Percentiles rank a stretch among this genome's conserved stretches.
Conservation (phyloP, 2,888 invertebrate species). For the Keiferia lycopersicella region DNA sequence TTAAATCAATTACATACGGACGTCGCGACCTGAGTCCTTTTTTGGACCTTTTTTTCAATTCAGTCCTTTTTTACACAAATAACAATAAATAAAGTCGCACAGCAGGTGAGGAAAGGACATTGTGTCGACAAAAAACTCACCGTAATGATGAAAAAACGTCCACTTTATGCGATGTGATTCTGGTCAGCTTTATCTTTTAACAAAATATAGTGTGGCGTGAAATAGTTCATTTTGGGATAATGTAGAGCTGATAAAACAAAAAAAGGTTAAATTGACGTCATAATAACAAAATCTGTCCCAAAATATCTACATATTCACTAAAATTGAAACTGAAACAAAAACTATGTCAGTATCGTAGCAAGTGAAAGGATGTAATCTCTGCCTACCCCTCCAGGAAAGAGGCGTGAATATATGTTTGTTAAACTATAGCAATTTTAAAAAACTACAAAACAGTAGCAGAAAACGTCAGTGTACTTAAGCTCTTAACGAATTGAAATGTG, state of each 20-base stretch:
- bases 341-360: no score
- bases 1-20: conserved; percentile 68
- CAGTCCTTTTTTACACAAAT: conserved; percentile 28
- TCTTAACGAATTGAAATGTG: no score
- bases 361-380: no score
- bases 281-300: no score
- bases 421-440: no score
- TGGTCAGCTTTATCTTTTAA: conserved; percentile 74
- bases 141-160: conserved; percentile 37
- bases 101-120: conserved; percentile 73
- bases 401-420: no score
- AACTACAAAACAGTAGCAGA: no score
- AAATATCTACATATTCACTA: no score
- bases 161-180: conserved; percentile 73
- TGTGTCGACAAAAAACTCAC: conserved; percentile 52
- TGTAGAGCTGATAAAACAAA: conserved; percentile 52
- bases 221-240: conserved; percentile 57
- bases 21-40: conserved; percentile 28
- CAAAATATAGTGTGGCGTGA: conserved; percentile 75
- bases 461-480: no score
- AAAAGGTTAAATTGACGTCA: no score
- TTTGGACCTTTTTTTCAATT: conserved; percentile 7
- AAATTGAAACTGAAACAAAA: no score
- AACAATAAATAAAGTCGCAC: conserved; percentile 69
- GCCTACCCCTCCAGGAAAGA: no score